A percentile compares a stretch with the other conserved stretches of the same genome.
These are phyloP conservation scores for Troides oblongomaculatus DNA, from an alignment of 2,888 invertebrate genomes.

Conservation along the genomic window DNA sequence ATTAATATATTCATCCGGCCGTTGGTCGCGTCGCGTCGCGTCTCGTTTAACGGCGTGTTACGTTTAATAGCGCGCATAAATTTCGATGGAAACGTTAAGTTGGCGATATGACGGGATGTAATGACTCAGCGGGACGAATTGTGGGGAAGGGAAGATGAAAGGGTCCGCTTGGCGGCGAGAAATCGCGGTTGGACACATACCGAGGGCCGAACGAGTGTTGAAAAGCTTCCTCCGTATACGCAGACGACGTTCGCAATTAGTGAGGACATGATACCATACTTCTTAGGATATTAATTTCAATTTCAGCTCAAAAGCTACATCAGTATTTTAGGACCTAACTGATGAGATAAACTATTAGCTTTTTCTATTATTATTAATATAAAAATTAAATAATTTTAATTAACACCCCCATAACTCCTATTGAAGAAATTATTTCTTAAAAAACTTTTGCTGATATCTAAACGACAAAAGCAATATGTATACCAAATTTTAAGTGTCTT, in stretches of 20 bases:
- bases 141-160: slow-evolving; percentile 8
- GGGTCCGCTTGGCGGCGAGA: slow-evolving; percentile 1
- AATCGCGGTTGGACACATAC: slow-evolving; percentile 3
- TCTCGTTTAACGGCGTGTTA: slow-evolving; percentile 7
- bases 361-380: too few relatives aligned
- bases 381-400: too few relatives aligned
- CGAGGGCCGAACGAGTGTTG: not conserved
- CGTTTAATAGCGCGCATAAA: slow-evolving; percentile 10
- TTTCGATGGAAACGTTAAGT: slow-evolving; percentile 11
- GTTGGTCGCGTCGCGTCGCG: slow-evolving; percentile 9
- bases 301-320: too few relatives aligned
- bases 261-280: not conserved
- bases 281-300: too few relatives aligned
- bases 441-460: too few relatives aligned
- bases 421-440: too few relatives aligned
- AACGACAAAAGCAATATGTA: too few relatives aligned
- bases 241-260: not conserved
- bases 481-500: too few relatives aligned
- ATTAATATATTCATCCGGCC: slow-evolving; percentile 19
- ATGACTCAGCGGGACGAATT: slow-evolving; percentile 10
- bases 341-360: too few relatives aligned
- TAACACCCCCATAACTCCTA: too few relatives aligned
- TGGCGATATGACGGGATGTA: slow-evolving; percentile 13
- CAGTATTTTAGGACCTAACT: too few relatives aligned
- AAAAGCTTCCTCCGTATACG: slow-evolving; percentile 5